Conservation (phyloP, 2,113 vertebrate species). For the Austrofundulus limnaeus region DNA sequence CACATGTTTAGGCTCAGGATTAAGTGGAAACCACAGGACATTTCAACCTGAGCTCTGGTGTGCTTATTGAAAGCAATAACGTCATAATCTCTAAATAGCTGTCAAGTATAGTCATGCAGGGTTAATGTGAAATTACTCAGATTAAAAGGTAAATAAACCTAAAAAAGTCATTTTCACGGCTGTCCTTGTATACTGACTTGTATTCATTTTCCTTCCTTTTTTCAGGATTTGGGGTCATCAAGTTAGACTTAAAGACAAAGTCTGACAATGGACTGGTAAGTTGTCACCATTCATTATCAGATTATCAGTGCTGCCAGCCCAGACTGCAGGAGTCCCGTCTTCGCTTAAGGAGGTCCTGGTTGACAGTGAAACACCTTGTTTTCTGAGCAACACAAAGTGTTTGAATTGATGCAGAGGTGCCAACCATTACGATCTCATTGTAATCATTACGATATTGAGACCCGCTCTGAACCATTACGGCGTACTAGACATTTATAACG, state of each 20-base stretch:
- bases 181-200: not conserved
- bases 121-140: too few relatives aligned
- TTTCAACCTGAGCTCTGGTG: not conserved
- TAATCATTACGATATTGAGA: too few relatives aligned
- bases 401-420: too few relatives aligned
- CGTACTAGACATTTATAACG: too few relatives aligned
- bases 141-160: too few relatives aligned
- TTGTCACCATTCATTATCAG: slow-evolving; percentile 38
- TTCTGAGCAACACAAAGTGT: slow-evolving; percentile 7
- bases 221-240: slow-evolving; percentile 95
- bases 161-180: too few relatives aligned
- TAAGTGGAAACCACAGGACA: not conserved
- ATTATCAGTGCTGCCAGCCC: slow-evolving; percentile 14
- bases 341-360: slow-evolving; percentile 28
- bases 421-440: too few relatives aligned
- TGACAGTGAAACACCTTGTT: slow-evolving; percentile 2
- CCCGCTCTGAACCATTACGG: too few relatives aligned
- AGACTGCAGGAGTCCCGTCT: slow-evolving; percentile 19
- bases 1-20: too few relatives aligned
- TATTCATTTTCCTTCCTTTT: slow-evolving; percentile 26
- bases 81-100: too few relatives aligned
- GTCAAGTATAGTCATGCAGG: too few relatives aligned
- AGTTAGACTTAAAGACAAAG: slow-evolving; percentile 96
- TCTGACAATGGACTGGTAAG: slow-evolving; percentile 97
- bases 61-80: not conserved